These are phyloP conservation scores for Pituophis catenifer DNA, from an alignment of 2,113 vertebrate species.

Conservation along the genomic window DNA sequence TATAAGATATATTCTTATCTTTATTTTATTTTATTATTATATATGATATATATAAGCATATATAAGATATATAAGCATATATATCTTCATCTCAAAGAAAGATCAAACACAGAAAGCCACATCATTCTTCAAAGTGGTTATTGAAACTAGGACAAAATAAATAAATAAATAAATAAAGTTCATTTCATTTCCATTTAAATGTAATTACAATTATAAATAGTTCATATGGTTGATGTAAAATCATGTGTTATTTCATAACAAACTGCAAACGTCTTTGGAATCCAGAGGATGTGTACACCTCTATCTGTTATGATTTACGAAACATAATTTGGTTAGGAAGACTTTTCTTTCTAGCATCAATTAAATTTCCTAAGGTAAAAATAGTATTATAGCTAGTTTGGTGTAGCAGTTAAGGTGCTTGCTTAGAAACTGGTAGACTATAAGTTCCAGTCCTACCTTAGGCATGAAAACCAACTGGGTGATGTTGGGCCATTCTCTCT, in stretches of 20 bases:
- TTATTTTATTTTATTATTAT: no score
- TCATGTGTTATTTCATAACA: neutral
- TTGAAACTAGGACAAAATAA: neutral
- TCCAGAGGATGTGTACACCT: neutral
- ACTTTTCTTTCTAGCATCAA: accelerated
- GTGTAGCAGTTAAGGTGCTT: neutral
- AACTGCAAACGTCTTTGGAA: neutral
- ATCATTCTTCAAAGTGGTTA: neutral
- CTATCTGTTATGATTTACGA: neutral
- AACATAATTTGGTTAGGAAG: neutral
- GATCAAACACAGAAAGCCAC: neutral
- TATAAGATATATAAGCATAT: no score
- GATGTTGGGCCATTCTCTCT: neutral
- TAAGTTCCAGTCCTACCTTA: neutral
- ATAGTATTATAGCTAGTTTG: neutral
- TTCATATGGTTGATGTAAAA: neutral
- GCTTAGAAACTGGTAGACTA: neutral
- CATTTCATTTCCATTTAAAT: neutral
- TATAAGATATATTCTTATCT: no score
- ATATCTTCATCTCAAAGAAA: neutral
- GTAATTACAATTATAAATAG: neutral
- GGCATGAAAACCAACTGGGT: neutral
- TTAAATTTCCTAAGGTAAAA: neutral
- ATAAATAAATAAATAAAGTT: neutral
- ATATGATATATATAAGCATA: no score